A percentile compares a stretch with the other conserved stretches of the same genome.
These are phyloP conservation scores for Hycleus cichorii DNA, from an alignment of 1,140 invertebrate species.

Conservation along the genomic window DNA sequence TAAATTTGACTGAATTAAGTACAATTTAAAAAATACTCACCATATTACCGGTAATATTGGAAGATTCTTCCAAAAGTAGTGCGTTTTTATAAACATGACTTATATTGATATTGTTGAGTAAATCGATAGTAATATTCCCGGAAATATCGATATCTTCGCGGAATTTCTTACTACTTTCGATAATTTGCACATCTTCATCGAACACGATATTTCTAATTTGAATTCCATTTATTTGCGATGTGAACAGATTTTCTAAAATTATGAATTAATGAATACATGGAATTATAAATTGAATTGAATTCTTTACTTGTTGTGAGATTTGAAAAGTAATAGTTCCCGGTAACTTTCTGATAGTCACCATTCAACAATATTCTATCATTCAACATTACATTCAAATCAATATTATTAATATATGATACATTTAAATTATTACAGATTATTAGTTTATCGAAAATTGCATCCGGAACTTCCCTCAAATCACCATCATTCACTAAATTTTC, in stretches of 20 bases:
- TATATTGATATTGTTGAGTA: conserved; percentile 28
- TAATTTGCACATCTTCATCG: conserved; percentile 25
- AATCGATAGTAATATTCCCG: conserved; percentile 25
- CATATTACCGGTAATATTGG: conserved; percentile 19
- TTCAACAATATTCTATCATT: conserved; percentile 24
- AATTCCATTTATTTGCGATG: conserved; percentile 28
- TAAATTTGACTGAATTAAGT: no score
- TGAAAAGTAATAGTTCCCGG: conserved; percentile 29
- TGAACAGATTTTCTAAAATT: conserved; percentile 11
- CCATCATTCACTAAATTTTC: conserved; percentile 27
- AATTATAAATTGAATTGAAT: conserved; percentile 17
- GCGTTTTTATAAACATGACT: conserved; percentile 25
- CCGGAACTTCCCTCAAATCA: conserved; percentile 20
- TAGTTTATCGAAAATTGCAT: conserved; percentile 26
- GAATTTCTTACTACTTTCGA: conserved; percentile 26
- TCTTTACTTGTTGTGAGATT: conserved; percentile 14
- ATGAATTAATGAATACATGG: neutral
- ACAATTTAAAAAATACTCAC: conserved; percentile 19
- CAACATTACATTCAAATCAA: conserved; percentile 27
- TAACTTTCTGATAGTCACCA: conserved; percentile 22
- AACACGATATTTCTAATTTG: conserved; percentile 28
- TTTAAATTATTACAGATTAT: conserved; percentile 25
- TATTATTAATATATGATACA: conserved; percentile 24
- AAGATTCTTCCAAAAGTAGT: conserved; percentile 13
- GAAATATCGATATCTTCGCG: conserved; percentile 20